Base-by-base conservation (phyloP, 2,888 invertebrate genomes). In the Ischnus inquisitorius region DNA sequence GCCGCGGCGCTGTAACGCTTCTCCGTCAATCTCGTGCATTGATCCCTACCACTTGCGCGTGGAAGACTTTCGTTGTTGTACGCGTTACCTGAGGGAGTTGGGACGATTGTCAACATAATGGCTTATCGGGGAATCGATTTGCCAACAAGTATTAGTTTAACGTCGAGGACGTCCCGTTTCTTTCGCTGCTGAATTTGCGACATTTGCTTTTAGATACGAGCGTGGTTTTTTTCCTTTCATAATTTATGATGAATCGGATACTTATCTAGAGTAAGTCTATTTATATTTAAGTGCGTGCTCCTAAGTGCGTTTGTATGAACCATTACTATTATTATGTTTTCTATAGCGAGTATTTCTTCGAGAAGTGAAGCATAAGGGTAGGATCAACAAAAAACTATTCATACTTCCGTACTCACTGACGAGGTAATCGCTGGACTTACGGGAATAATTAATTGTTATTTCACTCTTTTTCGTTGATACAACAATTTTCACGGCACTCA, bases 1-100 rank as follows among this genome's bases (percentile, higher is more conserved):
- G 92, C 91, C 74, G 92, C 91, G 82, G 91, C 92, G 86, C 94
- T 92, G 91, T 90, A 91, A 46, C 92, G 88, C 81, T 91, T 91
- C 68, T 91, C 92, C 82, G 89, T 87, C 64, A 90, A 88, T 86
- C 91, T 88, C 83, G 91, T 86, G 78, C 89, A 89, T 88, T 90
- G 91, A 71, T 91, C 91, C 87, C 89, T 90, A 81, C 90, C 67
- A 60, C 82, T 71, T 22, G 76, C 85, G 83, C 90, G 88, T 89
- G 92, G 90, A 91, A 91, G 90, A 92, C 90, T 91, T 85, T 92
- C 90, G 88, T 87, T 89, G 88, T 75, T 87, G 88, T 89, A 90
- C 80, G 84, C 79, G 76, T 90, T 88, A 91, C 90, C 92, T 92
- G 75, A 67, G 48, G 57, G n/a, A n/a, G n/a, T n/a, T n/a, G n/a